phyloP scores from a whole-genome alignment of 2,797 vertebrate species.

The Allobates femoralis region DNA sequence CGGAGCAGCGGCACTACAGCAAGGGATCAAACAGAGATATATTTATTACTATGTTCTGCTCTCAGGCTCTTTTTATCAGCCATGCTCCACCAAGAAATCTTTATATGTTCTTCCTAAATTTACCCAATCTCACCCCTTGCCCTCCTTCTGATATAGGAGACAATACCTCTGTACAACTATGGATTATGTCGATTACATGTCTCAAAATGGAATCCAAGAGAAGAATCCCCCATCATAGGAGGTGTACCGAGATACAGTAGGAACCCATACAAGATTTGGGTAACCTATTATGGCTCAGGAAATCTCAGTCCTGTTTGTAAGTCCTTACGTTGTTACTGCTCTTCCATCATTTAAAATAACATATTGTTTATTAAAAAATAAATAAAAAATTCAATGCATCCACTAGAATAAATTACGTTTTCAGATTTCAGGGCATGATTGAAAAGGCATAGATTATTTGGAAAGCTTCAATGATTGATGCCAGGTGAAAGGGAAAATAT shows the following conservation, averaged over 20 bases:
- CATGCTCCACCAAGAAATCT: no score
- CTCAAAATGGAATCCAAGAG: background rate
- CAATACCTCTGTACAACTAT: background rate
- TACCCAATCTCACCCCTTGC: no score
- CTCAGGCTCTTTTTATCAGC: no score
- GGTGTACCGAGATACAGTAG: background rate
- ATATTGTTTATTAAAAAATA: background rate
- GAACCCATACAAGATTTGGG: background rate
- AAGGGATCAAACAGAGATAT: no score
- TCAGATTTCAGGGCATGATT: constrained; percentile 1
- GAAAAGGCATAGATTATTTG: constrained; percentile 23
- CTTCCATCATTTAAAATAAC: background rate
- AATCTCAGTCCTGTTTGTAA: background rate
- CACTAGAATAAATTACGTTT: background rate
- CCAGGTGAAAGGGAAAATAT: constrained; percentile 16
- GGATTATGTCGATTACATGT: background rate
- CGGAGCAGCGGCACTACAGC: no score
- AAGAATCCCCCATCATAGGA: background rate
- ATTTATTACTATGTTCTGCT: no score
- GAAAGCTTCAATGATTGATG: constrained; percentile 35
- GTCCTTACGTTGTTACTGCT: background rate
- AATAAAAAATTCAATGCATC: background rate
- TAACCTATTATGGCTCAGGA: background rate
- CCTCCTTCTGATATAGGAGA: no score
- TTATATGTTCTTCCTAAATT: no score